These are phyloP conservation scores for Anas bahamensis DNA, from an alignment of 2,797 vertebrate species.

Conservation along the genomic window DNA sequence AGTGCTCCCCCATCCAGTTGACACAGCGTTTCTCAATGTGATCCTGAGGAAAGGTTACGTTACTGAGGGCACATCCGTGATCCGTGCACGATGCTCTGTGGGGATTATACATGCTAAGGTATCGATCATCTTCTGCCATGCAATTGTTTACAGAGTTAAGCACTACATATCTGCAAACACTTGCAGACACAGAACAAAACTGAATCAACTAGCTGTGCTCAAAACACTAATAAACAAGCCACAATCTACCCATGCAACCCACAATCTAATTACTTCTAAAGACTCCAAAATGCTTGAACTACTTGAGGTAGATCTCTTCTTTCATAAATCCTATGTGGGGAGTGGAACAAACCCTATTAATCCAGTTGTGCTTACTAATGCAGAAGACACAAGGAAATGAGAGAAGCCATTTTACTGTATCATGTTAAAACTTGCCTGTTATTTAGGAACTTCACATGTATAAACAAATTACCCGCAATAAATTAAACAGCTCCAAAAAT, in stretches of 20 bases:
- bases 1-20: neutral
- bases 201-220: neutral
- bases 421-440: neutral
- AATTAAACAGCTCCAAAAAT: neutral
- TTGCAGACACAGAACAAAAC: neutral
- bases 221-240: conserved; percentile 42
- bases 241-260: conserved; percentile 38
- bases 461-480: neutral
- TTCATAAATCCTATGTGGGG: neutral
- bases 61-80: neutral
- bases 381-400: neutral
- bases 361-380: neutral
- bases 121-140: neutral
- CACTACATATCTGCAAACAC: neutral
- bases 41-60: neutral
- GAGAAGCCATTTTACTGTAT: neutral
- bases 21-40: neutral
- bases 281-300: conserved; percentile 17
- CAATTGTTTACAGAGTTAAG: neutral
- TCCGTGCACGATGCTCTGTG: neutral
- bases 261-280: conserved; percentile 44
- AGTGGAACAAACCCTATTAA: neutral
- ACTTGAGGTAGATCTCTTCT: conserved; percentile 29
- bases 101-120: neutral
- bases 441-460: neutral